Base-by-base conservation (phyloP, 1,140 invertebrate species). In the Steinernema feltiae region DNA sequence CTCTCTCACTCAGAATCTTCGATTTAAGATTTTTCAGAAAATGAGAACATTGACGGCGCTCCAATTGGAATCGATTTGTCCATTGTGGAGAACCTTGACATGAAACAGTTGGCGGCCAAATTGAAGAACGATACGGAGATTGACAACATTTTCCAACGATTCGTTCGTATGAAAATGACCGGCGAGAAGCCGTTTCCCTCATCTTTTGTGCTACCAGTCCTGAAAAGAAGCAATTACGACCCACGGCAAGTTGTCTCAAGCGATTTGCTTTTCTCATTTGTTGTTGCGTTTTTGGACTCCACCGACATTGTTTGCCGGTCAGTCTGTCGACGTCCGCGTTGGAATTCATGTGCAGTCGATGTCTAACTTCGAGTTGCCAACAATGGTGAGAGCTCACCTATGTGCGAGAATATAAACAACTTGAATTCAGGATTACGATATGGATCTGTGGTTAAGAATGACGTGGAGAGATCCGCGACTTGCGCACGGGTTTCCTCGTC, bases 371-470 rank as follows among this genome's bases (percentile, higher is more conserved):
- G 80, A 86, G 71, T 69, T 86, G 0, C 78, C 84, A 30, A 86
- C 85, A 32, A 85, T 85, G 84, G 83, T 82, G 32, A 30, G n/a
- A n/a, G 71, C 69, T 78, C 3, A 77, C 29, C 29, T 12, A 3
- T 32, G 3, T 53, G 72, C 3, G 17, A 24, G n/a, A 17, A 17
- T 76, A 29, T 21, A 18, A 78, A 73, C n/a, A 78, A 72, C 32
- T 69, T 71, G 24, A 53, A 79, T 83, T 17, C 3, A 84, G 83
- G 84, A 85, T 70, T 85, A 85, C 71, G 85, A 85, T 41, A 78
- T 86, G 78, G 85, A 85, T 78, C 48, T 79, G 0, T 85, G 85
- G 85, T 30, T 85, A 17, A 63, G 85, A 69, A 83, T 85, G 82
- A 79, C 79, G 18, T 85, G 85, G 85, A 71, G 82, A 46, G 84